Evolutionary conservation across 1,140 invertebrate genomes (phyloP), one percentile per base, ranked within the genome.

Genomic region (Sinella curviseta): DNA sequence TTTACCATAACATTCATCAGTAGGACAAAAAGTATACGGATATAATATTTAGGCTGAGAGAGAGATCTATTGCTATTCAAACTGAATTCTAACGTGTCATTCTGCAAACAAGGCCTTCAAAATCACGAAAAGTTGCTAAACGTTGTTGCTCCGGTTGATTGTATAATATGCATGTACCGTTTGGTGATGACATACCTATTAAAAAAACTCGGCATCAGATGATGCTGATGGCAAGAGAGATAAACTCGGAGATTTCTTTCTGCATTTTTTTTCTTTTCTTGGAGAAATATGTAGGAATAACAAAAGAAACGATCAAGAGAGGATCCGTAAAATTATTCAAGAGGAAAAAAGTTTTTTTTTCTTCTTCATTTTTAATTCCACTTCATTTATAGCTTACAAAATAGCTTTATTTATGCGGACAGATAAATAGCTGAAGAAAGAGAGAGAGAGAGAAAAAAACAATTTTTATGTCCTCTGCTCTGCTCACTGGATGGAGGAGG

Each of bases 141-240:
- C n/a, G n/a, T n/a, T n/a, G n/a, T n/a, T n/a, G n/a, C n/a, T 17
- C 39, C 39, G 4, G 55, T 60, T 14, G 8, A 60, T 4, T 60
- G 55, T 60, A 60, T 17, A 4, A 60, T 60, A 60, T 26, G 14
- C 67, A 54, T 74, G 39, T 77, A 78, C 77, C 74, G 78, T 33
- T 81, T 81, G 80, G 39, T 48, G 70, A 78, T 81, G 80, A 81
- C 80, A 81, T 77, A 39, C 75, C 80, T 74, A 81, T 81, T 81
- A 81, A 70, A 70, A 33, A 4, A 3, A 17, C 55, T 70, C 24
- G 30, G 26, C 24, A 60, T 4, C 57, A 60, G 24, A 4, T 16
- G 31, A 70, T 70, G 12, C 3, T 33, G 65, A 33, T 70, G 26
- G 30, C 14, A 70, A 70, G 8, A 70, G 39, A 48, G 20, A 48